A percentile compares a stretch with the other conserved stretches of the same genome.
Conservation (phyloP, 2,113 vertebrate species). For the Solea senegalensis region DNA sequence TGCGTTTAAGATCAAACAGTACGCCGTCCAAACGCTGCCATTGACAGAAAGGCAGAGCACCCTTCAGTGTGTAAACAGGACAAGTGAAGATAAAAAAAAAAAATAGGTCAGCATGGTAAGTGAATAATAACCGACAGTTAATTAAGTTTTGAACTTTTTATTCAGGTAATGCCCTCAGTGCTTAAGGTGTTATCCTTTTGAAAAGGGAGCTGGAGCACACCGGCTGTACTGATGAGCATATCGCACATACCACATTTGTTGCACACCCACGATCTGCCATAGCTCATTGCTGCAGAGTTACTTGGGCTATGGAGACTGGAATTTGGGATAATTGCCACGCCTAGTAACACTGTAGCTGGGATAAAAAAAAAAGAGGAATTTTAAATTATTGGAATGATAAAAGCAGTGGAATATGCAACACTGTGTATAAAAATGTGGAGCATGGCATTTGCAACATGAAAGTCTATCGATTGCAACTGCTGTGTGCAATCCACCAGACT, state of each 20-base stretch:
- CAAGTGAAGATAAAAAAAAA: too few relatives aligned
- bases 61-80: too few relatives aligned
- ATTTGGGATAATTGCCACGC: neutral
- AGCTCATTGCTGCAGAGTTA: constrained; percentile 4
- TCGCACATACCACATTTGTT: neutral
- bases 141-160: too few relatives aligned
- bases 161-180: too few relatives aligned
- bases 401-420: constrained; percentile 5
- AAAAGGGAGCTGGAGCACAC: too few relatives aligned
- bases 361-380: constrained; percentile 24
- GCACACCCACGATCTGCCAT: neutral
- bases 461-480: constrained; percentile 1
- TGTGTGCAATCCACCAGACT: constrained; percentile 2
- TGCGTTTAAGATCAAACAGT: too few relatives aligned
- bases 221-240: too few relatives aligned
- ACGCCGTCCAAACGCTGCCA: too few relatives aligned
- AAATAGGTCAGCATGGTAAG: too few relatives aligned
- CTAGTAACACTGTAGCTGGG: neutral
- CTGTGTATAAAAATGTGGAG: neutral
- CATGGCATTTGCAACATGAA: neutral
- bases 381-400: constrained; percentile 10
- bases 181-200: too few relatives aligned
- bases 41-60: too few relatives aligned
- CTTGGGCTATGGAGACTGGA: neutral
- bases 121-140: too few relatives aligned